A percentile compares a stretch with the other conserved stretches of the same genome.
These are phyloP conservation scores for Notolabrus celidotus DNA, from an alignment of 2,797 vertebrate species.

Conservation along the genomic window DNA sequence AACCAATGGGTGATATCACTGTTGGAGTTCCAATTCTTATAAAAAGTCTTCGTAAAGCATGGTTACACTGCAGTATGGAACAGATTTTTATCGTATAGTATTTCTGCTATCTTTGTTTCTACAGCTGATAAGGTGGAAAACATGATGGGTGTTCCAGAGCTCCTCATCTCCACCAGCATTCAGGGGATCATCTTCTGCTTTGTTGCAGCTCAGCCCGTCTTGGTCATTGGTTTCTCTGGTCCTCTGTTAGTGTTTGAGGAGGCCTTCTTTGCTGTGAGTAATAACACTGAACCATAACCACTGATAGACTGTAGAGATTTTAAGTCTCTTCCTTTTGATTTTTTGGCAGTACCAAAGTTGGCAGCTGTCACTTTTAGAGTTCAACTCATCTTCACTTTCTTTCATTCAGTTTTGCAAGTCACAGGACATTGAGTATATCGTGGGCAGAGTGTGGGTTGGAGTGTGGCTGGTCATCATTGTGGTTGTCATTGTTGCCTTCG, in stretches of 20 bases:
- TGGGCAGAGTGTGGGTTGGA: constrained; percentile 95
- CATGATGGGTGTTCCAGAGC: constrained; percentile 94
- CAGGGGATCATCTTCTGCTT: constrained; percentile 93
- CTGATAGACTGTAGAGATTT: not conserved
- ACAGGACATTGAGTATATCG: constrained; percentile 89
- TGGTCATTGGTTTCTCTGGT: constrained; percentile 96
- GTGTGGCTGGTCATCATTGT: constrained; percentile 95
- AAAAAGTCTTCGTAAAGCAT: too few relatives aligned
- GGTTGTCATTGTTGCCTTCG: constrained; percentile 90
- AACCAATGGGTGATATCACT: too few relatives aligned
- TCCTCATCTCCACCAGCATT: constrained; percentile 92
- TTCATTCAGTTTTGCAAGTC: constrained; percentile 89
- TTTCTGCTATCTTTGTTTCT: constrained; percentile 5
- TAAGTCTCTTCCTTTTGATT: not conserved
- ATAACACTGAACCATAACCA: not conserved
- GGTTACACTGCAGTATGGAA: not conserved
- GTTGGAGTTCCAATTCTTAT: too few relatives aligned
- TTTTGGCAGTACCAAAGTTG: not conserved
- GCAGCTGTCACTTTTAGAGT: not conserved
- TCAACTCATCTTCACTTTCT: not conserved
- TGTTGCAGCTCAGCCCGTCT: constrained; percentile 92
- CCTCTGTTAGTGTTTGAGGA: constrained; percentile 99
- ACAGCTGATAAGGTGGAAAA: constrained; percentile 93
- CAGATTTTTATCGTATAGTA: not conserved
- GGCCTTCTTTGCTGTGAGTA: constrained; percentile 90